Conservation (phyloP, 2,113 vertebrate genomes). For the Piprites chloris region DNA sequence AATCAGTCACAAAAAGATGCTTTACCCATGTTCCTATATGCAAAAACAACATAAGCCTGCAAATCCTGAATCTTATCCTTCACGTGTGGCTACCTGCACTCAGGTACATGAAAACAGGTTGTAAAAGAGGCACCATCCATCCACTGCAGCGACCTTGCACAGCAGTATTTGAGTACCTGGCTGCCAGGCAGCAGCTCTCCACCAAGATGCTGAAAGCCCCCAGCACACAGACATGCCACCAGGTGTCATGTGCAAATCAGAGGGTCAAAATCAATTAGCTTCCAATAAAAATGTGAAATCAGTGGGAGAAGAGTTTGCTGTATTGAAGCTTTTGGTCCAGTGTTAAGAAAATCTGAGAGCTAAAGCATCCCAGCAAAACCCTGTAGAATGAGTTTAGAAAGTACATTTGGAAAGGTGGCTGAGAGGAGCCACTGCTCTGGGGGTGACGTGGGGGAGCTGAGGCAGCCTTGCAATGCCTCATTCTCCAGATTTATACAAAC, state of each 20-base stretch:
- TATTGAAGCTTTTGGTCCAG: not conserved
- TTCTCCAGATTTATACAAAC: not conserved
- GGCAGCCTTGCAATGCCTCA: not conserved
- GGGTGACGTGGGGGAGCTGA: not conserved
- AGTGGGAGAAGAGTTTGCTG: not conserved
- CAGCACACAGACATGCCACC: not conserved
- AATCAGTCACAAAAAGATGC: not conserved
- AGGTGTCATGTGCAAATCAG: not conserved
- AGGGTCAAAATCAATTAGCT: not conserved
- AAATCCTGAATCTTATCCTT: not conserved
- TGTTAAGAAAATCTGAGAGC: not conserved
- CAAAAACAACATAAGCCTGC: not conserved
- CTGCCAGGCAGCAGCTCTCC: not conserved
- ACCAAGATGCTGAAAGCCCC: not conserved
- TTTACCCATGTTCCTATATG: not conserved
- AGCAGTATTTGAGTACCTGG: fast-evolving
- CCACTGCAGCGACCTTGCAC: not conserved
- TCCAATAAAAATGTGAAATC: not conserved
- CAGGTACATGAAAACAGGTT: not conserved
- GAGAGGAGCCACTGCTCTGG: not conserved
- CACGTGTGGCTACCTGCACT: fast-evolving
- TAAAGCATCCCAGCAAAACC: not conserved
- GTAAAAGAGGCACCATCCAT: not conserved
- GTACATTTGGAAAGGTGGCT: not conserved
- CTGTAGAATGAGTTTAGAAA: not conserved